These are phyloP conservation scores for Tolypeutes matacus DNA, from an alignment of 2,797 vertebrate genomes.

Conservation along the genomic window DNA sequence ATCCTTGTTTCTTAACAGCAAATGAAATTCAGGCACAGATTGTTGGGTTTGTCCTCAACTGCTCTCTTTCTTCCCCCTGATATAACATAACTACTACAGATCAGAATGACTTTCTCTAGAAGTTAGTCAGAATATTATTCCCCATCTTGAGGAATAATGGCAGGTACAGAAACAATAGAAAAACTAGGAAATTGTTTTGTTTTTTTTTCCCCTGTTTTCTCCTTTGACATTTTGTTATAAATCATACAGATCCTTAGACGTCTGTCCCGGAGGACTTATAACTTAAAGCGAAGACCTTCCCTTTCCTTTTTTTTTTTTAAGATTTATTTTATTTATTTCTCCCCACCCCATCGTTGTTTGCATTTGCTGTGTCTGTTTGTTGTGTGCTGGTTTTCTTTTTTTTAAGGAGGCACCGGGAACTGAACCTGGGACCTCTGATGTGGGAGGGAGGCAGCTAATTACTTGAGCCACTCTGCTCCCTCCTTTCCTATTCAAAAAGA, in stretches of 20 bases:
- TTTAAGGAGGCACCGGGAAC: no score
- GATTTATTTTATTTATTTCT: no score
- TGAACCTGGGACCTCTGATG: no score
- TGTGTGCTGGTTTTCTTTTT: no score
- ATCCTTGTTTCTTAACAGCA: slow-evolving; percentile 70
- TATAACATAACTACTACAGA: not conserved
- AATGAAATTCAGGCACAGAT: slow-evolving; percentile 47
- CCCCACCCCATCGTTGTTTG: no score
- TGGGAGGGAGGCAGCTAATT: no score
- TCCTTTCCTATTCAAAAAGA: not conserved
- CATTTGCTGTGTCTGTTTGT: no score
- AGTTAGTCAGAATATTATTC: not conserved
- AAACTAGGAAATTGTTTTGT: not conserved
- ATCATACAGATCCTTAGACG: not conserved
- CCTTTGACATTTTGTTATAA: slow-evolving; percentile 24
- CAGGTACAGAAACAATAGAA: not conserved
- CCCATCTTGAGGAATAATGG: not conserved
- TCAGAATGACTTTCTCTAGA: slow-evolving; percentile 41
- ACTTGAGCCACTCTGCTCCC: no score
- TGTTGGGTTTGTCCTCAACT: slow-evolving; percentile 50
- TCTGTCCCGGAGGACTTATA: slow-evolving; percentile 15
- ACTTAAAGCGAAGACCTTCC: not conserved
- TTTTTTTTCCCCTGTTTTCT: slow-evolving; percentile 3
- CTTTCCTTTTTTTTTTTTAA: no score
- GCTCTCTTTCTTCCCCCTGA: not conserved